Conservation (phyloP, 2,113 vertebrate genomes). For the Galemys pyrenaicus region DNA sequence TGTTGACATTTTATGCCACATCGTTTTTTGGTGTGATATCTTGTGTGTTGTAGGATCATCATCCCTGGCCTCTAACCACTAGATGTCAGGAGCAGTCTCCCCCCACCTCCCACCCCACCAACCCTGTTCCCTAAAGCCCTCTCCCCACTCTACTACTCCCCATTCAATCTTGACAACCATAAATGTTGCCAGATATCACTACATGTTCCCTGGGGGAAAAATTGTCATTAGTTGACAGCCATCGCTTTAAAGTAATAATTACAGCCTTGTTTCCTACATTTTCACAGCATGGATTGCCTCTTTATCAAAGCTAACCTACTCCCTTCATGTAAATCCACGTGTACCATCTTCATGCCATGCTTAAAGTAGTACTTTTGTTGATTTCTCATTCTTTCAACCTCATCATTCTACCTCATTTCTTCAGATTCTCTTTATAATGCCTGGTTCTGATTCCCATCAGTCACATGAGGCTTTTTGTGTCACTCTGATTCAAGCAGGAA, state of each 20-base stretch:
- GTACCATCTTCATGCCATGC: neutral
- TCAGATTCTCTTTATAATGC: neutral
- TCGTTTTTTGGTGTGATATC: neutral
- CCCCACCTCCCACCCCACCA: neutral
- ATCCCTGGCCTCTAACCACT: neutral
- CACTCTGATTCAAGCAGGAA: neutral
- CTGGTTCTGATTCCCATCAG: neutral
- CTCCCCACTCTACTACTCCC: accelerated
- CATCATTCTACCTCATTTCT: neutral
- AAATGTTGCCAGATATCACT: neutral
- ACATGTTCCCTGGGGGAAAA: neutral
- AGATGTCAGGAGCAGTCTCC: neutral
- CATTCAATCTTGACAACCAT: neutral
- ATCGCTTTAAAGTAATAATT: neutral
- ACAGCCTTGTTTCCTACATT: neutral
- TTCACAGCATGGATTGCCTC: neutral
- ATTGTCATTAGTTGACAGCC: neutral
- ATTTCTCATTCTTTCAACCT: neutral
- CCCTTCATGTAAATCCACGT: neutral
- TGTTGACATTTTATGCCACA: neutral
- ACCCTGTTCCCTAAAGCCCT: no score
- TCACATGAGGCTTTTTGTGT: neutral
- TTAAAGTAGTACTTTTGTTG: slow-evolving; percentile 3
- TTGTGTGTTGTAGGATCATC: accelerated
- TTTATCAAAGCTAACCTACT: slow-evolving; percentile 7